Percentiles rank a stretch among this genome's conserved stretches.
phyloP scores from a whole-genome alignment of 2,113 vertebrate genomes.

The Spilogale gracilis region DNA sequence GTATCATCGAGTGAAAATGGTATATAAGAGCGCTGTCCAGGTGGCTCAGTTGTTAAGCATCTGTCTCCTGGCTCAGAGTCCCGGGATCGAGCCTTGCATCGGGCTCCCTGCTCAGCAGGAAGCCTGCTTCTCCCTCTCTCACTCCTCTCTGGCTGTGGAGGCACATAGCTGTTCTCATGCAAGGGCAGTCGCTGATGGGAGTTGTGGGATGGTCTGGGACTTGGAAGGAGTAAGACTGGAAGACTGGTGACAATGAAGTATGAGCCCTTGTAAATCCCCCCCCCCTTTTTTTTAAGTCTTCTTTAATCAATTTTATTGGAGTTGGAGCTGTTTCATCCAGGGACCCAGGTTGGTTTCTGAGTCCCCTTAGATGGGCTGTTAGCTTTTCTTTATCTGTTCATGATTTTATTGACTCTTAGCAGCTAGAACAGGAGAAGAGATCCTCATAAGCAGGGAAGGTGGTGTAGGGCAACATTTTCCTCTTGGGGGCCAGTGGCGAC shows the following conservation, averaged over 20 bases:
- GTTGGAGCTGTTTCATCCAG: neutral
- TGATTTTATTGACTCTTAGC: neutral
- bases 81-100: no score
- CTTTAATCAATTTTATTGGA: neutral
- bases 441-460: neutral
- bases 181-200: neutral
- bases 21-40: no score
- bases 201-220: neutral
- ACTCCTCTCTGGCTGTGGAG: no score
- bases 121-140: no score
- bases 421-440: neutral
- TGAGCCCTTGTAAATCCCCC: neutral
- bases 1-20: neutral
- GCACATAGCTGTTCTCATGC: neutral
- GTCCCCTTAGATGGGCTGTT: neutral
- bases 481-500: neutral
- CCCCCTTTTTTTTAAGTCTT: neutral
- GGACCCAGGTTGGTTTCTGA: neutral
- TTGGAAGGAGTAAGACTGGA: neutral
- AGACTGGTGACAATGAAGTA: neutral
- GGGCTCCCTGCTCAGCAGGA: no score
- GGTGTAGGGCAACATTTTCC: neutral
- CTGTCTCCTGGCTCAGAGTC: no score
- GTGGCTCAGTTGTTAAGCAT: no score
- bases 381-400: neutral